Conservation (phyloP, 2,113 vertebrate species). For the Astur gentilis region DNA sequence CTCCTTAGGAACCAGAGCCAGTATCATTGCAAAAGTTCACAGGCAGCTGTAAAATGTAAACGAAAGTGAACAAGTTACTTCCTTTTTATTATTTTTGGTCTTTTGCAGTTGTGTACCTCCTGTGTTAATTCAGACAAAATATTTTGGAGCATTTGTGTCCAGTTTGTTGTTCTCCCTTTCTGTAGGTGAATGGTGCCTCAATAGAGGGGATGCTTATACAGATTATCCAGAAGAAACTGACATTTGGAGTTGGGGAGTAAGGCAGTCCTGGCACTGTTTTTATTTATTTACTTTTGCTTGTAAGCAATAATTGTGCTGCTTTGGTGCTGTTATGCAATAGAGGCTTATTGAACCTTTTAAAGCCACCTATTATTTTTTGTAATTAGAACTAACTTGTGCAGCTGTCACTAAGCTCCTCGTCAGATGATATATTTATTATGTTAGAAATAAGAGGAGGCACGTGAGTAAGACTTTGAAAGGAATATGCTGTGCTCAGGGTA, state of each 20-base stretch:
- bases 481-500: slow-evolving; percentile 55
- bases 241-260: background rate
- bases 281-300: background rate
- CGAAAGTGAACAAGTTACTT: background rate
- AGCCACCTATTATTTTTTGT: slow-evolving; percentile 39
- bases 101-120: background rate
- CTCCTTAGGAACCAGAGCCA: background rate
- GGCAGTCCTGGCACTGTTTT: background rate
- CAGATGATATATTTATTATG: slow-evolving; percentile 71
- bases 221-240: background rate
- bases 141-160: background rate
- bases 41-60: background rate
- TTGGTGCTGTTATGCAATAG: slow-evolving; percentile 36
- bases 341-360: slow-evolving; percentile 58
- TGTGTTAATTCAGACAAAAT: background rate
- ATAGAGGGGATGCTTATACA: background rate
- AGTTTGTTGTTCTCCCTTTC: background rate
- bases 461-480: slow-evolving; percentile 69
- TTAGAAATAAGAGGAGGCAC: slow-evolving; percentile 63
- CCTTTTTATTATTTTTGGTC: background rate
- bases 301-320: background rate
- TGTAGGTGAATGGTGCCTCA: background rate
- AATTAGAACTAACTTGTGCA: slow-evolving; percentile 64
- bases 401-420: slow-evolving; percentile 75
- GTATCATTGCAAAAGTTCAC: background rate